A percentile compares a stretch with the other conserved stretches of the same genome.
These are phyloP conservation scores for Hypomecis punctinalis DNA, from an alignment of 2,888 invertebrate species.

Conservation along the genomic window DNA sequence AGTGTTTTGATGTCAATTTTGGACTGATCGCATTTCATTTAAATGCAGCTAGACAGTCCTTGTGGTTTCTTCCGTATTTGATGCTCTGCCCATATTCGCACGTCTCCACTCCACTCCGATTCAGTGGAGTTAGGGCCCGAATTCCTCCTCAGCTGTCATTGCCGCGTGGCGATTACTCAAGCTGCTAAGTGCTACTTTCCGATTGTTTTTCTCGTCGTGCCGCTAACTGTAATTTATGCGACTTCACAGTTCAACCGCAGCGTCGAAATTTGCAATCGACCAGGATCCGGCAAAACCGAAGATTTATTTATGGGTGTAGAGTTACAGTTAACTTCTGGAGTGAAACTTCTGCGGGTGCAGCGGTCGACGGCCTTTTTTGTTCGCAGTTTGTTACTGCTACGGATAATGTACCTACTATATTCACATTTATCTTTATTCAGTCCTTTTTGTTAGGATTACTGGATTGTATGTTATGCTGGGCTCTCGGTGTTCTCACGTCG, in stretches of 20 bases:
- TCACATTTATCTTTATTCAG: slow-evolving; percentile 43
- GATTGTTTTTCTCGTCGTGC: slow-evolving; percentile 79
- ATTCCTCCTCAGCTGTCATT: slow-evolving; percentile 75
- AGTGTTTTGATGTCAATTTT: too few species aligned
- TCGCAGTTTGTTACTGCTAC: slow-evolving; percentile 60
- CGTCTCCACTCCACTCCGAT: too few species aligned
- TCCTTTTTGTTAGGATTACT: not conserved
- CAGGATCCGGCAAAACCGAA: slow-evolving; percentile 81
- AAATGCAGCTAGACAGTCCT: too few species aligned
- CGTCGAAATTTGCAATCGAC: slow-evolving; percentile 81
- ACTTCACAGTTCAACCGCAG: slow-evolving; percentile 78
- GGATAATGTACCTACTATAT: slow-evolving; percentile 57
- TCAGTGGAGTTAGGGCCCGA: slow-evolving; percentile 42
- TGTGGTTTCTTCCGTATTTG: too few species aligned
- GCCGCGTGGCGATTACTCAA: slow-evolving; percentile 80
- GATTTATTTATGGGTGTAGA: slow-evolving; percentile 82
- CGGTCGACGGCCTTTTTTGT: slow-evolving; percentile 72
- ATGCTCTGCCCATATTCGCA: too few species aligned
- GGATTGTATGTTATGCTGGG: not conserved
- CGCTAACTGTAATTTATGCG: slow-evolving; percentile 83
- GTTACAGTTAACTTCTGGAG: slow-evolving; percentile 70
- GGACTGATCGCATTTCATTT: too few species aligned
- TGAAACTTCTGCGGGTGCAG: slow-evolving; percentile 77
- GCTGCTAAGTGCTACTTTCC: slow-evolving; percentile 81
- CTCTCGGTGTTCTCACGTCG: too few species aligned